These are phyloP conservation scores for Tiaroga cobitis DNA, from an alignment of 2,797 vertebrate species.

Conservation along the genomic window DNA sequence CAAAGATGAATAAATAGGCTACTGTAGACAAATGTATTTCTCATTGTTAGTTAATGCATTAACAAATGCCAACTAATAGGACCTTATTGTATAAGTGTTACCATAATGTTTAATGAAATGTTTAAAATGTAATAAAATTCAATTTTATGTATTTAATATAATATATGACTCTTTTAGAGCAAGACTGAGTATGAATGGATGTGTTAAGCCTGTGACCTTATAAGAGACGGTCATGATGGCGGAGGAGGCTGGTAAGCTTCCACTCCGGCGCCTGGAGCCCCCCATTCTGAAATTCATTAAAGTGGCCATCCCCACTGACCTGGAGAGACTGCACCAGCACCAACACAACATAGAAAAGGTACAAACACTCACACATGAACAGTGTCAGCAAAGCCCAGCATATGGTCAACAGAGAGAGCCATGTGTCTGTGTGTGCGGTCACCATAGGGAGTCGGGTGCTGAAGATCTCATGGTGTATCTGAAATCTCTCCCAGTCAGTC, in stretches of 20 bases:
- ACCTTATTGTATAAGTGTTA: background rate
- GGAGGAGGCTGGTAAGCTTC: constrained; percentile 88
- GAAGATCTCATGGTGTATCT: constrained; percentile 21
- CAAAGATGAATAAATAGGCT: background rate
- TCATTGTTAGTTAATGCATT: background rate
- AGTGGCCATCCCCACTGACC: constrained; percentile 94
- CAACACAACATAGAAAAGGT: constrained; percentile 98
- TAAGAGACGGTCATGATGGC: constrained; percentile 81
- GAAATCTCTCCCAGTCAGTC: constrained; percentile 26
- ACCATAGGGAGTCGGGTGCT: constrained; percentile 16
- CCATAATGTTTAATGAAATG: background rate
- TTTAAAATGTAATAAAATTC: background rate
- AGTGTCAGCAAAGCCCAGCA: background rate
- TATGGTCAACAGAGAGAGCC: constrained; percentile 24
- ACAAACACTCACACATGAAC: constrained; percentile 42
- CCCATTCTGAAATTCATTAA: constrained; percentile 96
- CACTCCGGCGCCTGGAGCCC: constrained; percentile 89
- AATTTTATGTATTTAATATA: background rate
- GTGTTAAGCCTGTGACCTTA: constrained; percentile 39
- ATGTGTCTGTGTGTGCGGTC: constrained; percentile 21
- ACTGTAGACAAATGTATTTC: background rate
- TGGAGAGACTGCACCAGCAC: constrained; percentile 93
- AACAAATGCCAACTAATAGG: background rate
- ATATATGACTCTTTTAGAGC: constrained; percentile 15
- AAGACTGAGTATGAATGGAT: constrained; percentile 51